A percentile compares a stretch with the other conserved stretches of the same genome.
phyloP scores from a whole-genome alignment of 1,140 invertebrate species.

The Mactra quadrangularis region DNA sequence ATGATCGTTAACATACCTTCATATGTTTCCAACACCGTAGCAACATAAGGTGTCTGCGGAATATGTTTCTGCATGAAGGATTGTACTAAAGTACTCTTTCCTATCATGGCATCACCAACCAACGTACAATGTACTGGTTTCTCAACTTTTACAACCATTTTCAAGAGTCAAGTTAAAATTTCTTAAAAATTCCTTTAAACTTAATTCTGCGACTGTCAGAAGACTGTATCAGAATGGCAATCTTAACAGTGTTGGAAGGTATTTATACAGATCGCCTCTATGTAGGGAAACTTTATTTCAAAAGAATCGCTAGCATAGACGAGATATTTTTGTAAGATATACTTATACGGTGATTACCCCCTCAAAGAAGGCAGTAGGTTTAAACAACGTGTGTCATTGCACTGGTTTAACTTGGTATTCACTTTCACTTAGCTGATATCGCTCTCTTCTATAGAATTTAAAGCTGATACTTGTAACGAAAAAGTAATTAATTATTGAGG shows the following conservation, averaged over 20 bases:
- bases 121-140: constrained; percentile 54
- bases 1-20: constrained; percentile 45
- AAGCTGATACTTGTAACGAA: no score
- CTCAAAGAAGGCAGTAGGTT: constrained; percentile 14
- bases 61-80: constrained; percentile 51
- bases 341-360: constrained; percentile 38
- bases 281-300: constrained; percentile 16
- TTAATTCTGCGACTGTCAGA: background rate
- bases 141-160: constrained; percentile 57
- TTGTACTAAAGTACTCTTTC: constrained; percentile 57
- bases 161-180: background rate
- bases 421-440: background rate
- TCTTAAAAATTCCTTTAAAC: background rate
- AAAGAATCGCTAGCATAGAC: constrained; percentile 40
- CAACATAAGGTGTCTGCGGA: constrained; percentile 54
- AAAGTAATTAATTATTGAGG: no score
- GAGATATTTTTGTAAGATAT: constrained; percentile 22
- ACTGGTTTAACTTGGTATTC: constrained; percentile 12
- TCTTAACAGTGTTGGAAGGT: background rate
- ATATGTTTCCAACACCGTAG: constrained; percentile 48
- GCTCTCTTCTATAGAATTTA: no score
- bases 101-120: constrained; percentile 61
- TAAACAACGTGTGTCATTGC: constrained; percentile 22
- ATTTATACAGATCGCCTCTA: constrained; percentile 28
- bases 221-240: background rate